A percentile compares a stretch with the other conserved stretches of the same genome.
Conservation (phyloP, 2,797 vertebrate genomes). For the Macroramphosus scolopax region DNA sequence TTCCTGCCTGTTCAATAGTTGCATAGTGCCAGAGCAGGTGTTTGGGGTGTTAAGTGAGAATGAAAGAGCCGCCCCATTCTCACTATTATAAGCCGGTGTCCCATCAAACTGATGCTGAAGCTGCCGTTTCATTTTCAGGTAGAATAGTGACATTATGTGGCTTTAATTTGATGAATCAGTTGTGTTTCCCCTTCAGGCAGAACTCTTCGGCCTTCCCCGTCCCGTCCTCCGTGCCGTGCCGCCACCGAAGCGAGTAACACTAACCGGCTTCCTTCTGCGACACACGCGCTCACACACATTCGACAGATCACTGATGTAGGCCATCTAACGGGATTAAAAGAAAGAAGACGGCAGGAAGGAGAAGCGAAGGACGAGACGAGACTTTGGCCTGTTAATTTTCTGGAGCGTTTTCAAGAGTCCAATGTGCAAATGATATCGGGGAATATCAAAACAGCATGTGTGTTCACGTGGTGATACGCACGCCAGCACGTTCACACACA, state of each 20-base stretch:
- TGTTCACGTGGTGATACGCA: slow-evolving; percentile 58
- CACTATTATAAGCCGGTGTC: too few species aligned
- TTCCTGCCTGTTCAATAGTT: too few species aligned
- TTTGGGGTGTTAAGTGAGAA: too few species aligned
- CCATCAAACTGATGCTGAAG: too few species aligned
- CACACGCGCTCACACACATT: slow-evolving; percentile 13
- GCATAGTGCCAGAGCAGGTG: too few species aligned
- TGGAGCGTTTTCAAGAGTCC: slow-evolving; percentile 53
- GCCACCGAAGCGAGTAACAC: slow-evolving; percentile 34
- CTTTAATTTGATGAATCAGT: too few species aligned
- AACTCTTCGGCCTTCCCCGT: slow-evolving; percentile 19
- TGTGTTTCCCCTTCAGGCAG: slow-evolving; percentile 22
- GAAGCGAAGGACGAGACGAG: slow-evolving; percentile 42
- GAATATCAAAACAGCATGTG: slow-evolving; percentile 61
- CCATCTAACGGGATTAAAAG: slow-evolving; percentile 59
- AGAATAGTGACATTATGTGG: too few species aligned
- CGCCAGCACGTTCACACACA: slow-evolving; percentile 18
- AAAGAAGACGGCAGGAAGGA: slow-evolving; percentile 50
- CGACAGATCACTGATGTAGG: slow-evolving; percentile 38
- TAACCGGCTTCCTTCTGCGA: slow-evolving; percentile 33
- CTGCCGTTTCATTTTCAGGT: too few species aligned
- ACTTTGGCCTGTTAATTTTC: slow-evolving; percentile 46
- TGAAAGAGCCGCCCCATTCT: too few species aligned
- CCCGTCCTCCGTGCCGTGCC: slow-evolving; percentile 30
- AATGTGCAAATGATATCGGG: slow-evolving; percentile 70